These are phyloP conservation scores for Corythornis vintsioides DNA, from an alignment of 2,113 vertebrate genomes.

Conservation along the genomic window DNA sequence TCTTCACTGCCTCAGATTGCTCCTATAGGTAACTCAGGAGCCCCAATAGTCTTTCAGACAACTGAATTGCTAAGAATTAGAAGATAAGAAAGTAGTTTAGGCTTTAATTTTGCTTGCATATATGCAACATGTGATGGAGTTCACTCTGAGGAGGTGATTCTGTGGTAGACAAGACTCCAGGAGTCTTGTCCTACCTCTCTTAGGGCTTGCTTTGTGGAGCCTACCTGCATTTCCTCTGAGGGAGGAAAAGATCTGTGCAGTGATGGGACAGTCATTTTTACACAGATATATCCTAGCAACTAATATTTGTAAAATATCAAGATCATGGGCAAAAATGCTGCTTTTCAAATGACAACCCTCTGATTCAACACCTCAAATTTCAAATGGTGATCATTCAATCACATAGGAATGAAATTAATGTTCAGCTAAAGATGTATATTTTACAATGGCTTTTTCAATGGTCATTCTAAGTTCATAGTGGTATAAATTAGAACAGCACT, in stretches of 20 bases:
- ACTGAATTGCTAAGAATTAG: neutral
- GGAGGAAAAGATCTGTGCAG: neutral
- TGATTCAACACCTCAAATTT: neutral
- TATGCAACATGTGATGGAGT: neutral
- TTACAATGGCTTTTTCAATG: neutral
- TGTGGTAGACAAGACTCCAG: neutral
- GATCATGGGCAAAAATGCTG: neutral
- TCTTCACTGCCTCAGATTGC: neutral
- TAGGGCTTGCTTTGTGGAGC: neutral
- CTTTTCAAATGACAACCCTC: neutral
- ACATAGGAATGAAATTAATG: neutral
- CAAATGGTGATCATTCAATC: neutral
- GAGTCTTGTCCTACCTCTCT: neutral
- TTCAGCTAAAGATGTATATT: neutral
- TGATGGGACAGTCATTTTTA: neutral
- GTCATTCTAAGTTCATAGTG: neutral
- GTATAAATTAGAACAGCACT: neutral
- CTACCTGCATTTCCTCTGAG: neutral
- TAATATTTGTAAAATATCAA: neutral
- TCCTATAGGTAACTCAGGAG: neutral
- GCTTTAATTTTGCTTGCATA: neutral
- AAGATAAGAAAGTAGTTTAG: neutral
- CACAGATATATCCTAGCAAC: fast-evolving
- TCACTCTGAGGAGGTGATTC: neutral
- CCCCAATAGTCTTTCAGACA: neutral